Percentiles rank a stretch among this genome's conserved stretches.
Conservation (phyloP, 2,888 invertebrate genomes). For the Pseudolycoriella hygida region DNA sequence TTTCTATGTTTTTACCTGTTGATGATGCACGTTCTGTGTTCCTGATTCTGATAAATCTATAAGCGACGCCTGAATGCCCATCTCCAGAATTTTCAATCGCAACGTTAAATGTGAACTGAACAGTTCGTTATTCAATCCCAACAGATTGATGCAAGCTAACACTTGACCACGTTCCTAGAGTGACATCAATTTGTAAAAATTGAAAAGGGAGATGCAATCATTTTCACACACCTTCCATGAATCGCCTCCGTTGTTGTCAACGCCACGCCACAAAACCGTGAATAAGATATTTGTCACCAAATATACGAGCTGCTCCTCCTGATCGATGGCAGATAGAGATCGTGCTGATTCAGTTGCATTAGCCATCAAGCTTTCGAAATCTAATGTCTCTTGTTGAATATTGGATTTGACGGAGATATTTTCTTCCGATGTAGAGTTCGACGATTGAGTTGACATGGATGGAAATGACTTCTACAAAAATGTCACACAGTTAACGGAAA, state of each 20-base stretch:
- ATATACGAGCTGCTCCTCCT: constrained; percentile 38
- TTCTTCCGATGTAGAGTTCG: constrained; percentile 6
- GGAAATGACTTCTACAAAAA: background rate
- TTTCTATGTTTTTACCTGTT: constrained; percentile 21
- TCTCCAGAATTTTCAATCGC: constrained; percentile 36
- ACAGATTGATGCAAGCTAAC: constrained; percentile 37
- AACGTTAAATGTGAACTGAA: constrained; percentile 35
- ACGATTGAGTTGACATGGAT: constrained; percentile 1
- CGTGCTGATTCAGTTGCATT: background rate
- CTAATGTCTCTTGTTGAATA: constrained; percentile 9
- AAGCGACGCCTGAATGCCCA: constrained; percentile 38
- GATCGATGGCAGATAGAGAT: constrained; percentile 18
- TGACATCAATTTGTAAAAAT: constrained; percentile 12
- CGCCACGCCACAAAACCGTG: constrained; percentile 41
- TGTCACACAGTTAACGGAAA: too few species aligned
- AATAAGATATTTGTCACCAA: constrained; percentile 37
- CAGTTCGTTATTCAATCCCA: constrained; percentile 36
- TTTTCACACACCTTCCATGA: constrained; percentile 32
- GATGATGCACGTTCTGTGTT: constrained; percentile 25
- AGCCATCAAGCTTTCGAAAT: background rate
- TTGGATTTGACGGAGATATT: constrained; percentile 11
- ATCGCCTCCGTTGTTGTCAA: constrained; percentile 33
- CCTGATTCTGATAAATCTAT: constrained; percentile 37
- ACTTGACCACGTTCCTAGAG: constrained; percentile 36
- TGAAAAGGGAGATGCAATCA: constrained; percentile 6